Conservation (phyloP, 92 coral and sea anemone species). For the Heteractis magnifica region DNA sequence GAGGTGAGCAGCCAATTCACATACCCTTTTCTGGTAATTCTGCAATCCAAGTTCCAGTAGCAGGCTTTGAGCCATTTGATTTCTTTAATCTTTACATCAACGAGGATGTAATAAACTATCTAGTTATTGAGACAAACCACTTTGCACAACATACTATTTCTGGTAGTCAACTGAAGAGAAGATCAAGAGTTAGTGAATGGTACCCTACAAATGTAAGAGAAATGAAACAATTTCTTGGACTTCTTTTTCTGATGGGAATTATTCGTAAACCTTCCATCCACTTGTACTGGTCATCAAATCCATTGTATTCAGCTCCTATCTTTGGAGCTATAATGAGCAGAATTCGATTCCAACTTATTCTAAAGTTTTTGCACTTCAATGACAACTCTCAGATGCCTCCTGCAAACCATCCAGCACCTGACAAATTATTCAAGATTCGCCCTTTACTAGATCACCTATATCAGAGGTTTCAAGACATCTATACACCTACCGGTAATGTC, state of each 20-base stretch:
- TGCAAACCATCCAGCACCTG: conserved; percentile 44
- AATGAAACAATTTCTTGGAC: conserved; percentile 25
- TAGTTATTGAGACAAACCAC: conserved; percentile 23
- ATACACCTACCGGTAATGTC: conserved; percentile 29
- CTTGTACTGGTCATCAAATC: conserved; percentile 37
- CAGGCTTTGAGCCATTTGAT: no score
- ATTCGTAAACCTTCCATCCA: conserved; percentile 22
- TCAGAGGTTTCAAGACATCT: conserved; percentile 23
- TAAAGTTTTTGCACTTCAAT: conserved; percentile 47
- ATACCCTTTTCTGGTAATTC: no score
- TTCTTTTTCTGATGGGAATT: conserved; percentile 37
- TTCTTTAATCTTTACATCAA: conserved; percentile 4
- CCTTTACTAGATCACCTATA: conserved; percentile 53
- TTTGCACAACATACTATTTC: neutral
- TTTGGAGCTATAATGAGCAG: conserved; percentile 28
- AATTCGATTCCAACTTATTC: conserved; percentile 39
- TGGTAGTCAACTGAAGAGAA: neutral
- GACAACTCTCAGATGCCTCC: conserved; percentile 37
- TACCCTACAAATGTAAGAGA: conserved; percentile 8
- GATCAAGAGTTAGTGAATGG: neutral
- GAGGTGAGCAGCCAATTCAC: no score
- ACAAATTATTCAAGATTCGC: conserved; percentile 46
- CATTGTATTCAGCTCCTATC: conserved; percentile 20
- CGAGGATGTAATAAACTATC: conserved; percentile 6
- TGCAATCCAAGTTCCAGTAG: no score